Evolutionary conservation across 1,140 invertebrate genomes (phyloP).

Genomic region (Dufourea novaeangliae): DNA sequence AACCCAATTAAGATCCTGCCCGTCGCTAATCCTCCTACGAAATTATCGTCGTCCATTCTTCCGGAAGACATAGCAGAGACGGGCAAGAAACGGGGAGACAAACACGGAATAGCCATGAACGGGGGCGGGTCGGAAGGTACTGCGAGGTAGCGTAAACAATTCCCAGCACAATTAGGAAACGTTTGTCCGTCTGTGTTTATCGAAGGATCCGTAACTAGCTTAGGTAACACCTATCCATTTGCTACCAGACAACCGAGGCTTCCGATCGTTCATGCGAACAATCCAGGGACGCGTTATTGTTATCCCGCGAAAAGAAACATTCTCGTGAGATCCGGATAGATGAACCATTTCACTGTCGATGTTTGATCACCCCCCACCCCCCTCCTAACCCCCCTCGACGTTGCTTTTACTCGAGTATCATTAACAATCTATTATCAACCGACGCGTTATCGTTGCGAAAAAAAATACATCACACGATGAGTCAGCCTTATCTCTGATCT

Average conservation of each 20-base stretch:
- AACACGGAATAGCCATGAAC: slow-evolving; percentile 60
- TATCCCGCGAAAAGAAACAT: background rate
- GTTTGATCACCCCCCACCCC: background rate
- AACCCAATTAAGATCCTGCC: slow-evolving; percentile 58
- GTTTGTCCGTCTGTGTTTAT: slow-evolving; percentile 72
- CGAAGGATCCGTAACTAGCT: slow-evolving; percentile 72
- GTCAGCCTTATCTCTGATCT: background rate
- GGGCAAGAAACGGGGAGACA: slow-evolving; percentile 57
- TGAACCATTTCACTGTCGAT: background rate
- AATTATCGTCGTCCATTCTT: slow-evolving; percentile 57
- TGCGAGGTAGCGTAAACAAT: slow-evolving; percentile 69
- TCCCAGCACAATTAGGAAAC: slow-evolving; percentile 73
- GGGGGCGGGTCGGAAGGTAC: slow-evolving; percentile 52
- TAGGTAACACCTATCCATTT: slow-evolving; percentile 70
- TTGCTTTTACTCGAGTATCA: background rate
- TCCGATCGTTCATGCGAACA: slow-evolving; percentile 48
- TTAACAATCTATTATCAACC: background rate
- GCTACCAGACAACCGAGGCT: slow-evolving; percentile 41
- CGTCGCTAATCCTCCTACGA: slow-evolving; percentile 33
- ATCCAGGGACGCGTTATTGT: slow-evolving; percentile 46
- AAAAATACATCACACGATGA: background rate
- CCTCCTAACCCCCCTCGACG: no score
- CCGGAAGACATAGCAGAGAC: slow-evolving; percentile 62
- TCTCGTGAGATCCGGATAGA: background rate
- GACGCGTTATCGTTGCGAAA: background rate